A percentile compares a stretch with the other conserved stretches of the same genome.
phyloP scores from a whole-genome alignment of 35 echinoderm and acorn worm genomes.

The Hemicentrotus pulcherrimus region DNA sequence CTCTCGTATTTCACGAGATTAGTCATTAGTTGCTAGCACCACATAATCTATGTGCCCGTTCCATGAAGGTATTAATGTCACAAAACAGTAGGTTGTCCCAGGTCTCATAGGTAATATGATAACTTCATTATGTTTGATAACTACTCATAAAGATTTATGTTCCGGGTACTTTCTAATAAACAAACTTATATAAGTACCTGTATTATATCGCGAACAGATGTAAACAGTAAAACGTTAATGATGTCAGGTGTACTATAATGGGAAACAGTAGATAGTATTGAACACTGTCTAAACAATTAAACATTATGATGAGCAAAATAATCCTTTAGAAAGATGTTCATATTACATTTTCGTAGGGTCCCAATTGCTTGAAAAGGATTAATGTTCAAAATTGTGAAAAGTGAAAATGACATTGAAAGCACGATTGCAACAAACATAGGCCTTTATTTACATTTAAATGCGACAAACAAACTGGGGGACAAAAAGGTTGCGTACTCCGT shows the following conservation, averaged over 20 bases:
- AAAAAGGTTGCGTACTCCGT: no score
- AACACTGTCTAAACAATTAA: neutral
- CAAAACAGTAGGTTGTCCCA: neutral
- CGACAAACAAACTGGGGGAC: no score
- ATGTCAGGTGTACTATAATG: neutral
- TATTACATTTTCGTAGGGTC: no score
- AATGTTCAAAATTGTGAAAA: no score
- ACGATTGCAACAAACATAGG: no score
- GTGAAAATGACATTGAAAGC: no score
- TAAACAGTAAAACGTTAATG: neutral
- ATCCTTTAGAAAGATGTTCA: neutral
- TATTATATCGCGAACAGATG: neutral
- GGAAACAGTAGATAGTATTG: neutral
- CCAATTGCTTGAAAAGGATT: no score
- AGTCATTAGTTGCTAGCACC: no score
- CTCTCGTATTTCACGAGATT: neutral
- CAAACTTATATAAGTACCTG: neutral
- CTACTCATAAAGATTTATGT: neutral
- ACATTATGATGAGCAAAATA: neutral
- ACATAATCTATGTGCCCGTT: neutral
- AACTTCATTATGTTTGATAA: neutral
- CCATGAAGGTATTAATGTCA: neutral
- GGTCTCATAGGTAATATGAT: neutral
- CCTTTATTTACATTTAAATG: no score
- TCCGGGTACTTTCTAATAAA: neutral